These are phyloP conservation scores for Zeuzera pyrina DNA, from an alignment of 2,888 invertebrate species.

Conservation along the genomic window DNA sequence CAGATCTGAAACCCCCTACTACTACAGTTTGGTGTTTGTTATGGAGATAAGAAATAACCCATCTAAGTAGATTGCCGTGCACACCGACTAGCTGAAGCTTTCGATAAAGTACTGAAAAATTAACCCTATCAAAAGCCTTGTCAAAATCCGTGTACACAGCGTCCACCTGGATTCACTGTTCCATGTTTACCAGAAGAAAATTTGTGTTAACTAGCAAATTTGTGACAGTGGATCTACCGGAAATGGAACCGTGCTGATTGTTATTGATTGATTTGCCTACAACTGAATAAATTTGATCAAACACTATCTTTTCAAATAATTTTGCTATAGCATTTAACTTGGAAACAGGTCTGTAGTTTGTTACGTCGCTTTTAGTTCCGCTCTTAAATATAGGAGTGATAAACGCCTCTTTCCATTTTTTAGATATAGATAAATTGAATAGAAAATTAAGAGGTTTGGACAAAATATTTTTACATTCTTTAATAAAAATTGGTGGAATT, in stretches of 20 bases:
- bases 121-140: too few species aligned
- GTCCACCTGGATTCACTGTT: constrained; percentile 7
- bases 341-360: constrained; percentile 14
- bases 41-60: neutral
- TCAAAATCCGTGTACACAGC: too few species aligned
- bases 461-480: neutral
- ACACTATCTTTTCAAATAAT: constrained; percentile 15
- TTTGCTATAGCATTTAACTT: constrained; percentile 12
- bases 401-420: constrained; percentile 11
- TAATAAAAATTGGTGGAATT: constrained; percentile 6
- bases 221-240: constrained; percentile 8
- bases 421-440: neutral
- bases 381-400: constrained; percentile 16
- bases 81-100: constrained; percentile 8
- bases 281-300: constrained; percentile 4
- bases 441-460: constrained; percentile 1
- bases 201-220: constrained; percentile 9
- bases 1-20: too few species aligned
- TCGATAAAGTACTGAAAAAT: constrained; percentile 11
- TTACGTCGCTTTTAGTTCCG: constrained; percentile 4
- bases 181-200: constrained; percentile 8
- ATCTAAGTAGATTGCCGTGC: constrained; percentile 1
- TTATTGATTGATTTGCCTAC: constrained; percentile 4
- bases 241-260: constrained; percentile 12
- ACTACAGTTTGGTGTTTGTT: too few species aligned